phyloP scores from a whole-genome alignment of 1,140 invertebrate genomes.

The Aphis craccivora region DNA sequence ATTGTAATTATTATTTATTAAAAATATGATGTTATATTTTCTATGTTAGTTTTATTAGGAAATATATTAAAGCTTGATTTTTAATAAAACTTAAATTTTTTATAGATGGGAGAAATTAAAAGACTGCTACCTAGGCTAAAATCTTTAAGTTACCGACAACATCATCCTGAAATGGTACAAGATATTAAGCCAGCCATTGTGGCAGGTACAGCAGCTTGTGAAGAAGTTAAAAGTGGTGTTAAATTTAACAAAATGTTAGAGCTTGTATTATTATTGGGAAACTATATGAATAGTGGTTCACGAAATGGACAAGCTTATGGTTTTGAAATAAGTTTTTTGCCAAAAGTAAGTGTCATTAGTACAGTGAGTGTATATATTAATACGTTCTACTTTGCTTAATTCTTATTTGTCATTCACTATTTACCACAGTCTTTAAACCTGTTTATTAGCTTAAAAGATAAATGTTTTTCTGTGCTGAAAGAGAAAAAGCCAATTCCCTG shows the following conservation, averaged over 20 bases:
- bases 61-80: background rate
- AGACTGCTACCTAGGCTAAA: conserved; percentile 84
- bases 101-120: conserved; percentile 81
- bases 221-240: conserved; percentile 85
- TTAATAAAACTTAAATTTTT: conserved; percentile 20
- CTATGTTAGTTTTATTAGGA: no score
- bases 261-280: conserved; percentile 88
- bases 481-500: no score
- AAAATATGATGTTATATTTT: background rate
- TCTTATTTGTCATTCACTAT: no score
- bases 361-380: background rate
- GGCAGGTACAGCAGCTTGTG: conserved; percentile 91
- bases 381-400: conserved; percentile 49
- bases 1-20: background rate
- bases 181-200: conserved; percentile 97
- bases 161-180: conserved; percentile 80
- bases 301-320: conserved; percentile 92
- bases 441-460: no score
- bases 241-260: conserved; percentile 89
- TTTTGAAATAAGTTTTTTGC: conserved; percentile 95
- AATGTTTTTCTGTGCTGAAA: no score
- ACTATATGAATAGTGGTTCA: conserved; percentile 94
- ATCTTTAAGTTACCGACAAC: conserved; percentile 89
- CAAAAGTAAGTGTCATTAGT: conserved; percentile 75
- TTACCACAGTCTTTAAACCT: no score